Evolutionary conservation across 2,113 vertebrate species (phyloP), one percentile per base, ranked within the genome.

Genomic region (Lepus timidus): DNA sequence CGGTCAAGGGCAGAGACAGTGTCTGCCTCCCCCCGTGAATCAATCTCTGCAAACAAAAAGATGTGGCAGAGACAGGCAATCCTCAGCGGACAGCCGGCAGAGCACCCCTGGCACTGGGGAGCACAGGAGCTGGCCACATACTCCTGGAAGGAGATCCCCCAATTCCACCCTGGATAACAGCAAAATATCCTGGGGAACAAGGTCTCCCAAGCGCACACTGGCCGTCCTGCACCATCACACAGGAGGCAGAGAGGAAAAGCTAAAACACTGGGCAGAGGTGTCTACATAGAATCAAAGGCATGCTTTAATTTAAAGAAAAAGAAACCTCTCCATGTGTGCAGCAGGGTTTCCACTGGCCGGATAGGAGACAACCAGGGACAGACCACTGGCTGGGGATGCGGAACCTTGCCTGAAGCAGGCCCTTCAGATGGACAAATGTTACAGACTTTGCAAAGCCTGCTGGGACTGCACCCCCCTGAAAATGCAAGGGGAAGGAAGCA

Each of bases 161-260:
- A 84, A 80, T 39, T 23, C 17, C 39, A 31, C n/a, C 25, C 19
- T 93, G 83, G 10, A 29, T 3, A n/a, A 73, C 0, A 8, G 12
- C 22, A 16, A 58, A 67, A 76, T 74, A 25, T 23, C 51, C 89
- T 13, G 19, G 80, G 36, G 86, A 76, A 13, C 62, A 51, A 64
- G 76, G 52, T 79, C 4, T 74, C 75, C 62, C 39, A 39, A 58
- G n/a, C 5, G 10, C 0, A 25, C 17, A 0, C 6, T 0, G 1
- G 3, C 27, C 19, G 29, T 9, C 9, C 84, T n/a, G 70, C 36
- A 8, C 19, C 27, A 1, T 0, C 1, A 27, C 70, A 27, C 0
- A 0, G 39, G 36, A 62, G 12, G 49, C 75, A 71, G 73, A 82
- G 22, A 20, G 31, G 17, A 67, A 67, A 49, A 39, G 29, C 44